Conservation (phyloP, 1,140 invertebrate genomes). For the Neodiprion fabricii region DNA sequence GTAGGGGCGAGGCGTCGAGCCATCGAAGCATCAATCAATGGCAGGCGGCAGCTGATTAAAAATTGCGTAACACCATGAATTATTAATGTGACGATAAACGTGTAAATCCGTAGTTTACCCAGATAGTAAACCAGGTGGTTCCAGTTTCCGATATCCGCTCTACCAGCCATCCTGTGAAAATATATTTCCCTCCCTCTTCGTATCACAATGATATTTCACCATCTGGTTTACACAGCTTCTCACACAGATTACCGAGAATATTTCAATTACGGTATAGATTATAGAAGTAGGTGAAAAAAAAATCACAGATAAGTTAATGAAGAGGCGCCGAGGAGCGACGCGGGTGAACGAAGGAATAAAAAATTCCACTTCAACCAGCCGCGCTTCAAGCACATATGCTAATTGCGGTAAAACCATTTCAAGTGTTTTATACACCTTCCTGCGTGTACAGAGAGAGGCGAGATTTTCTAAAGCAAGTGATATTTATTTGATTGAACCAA, state of each 20-base stretch:
- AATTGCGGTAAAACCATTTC: not conserved
- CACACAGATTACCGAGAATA: no score
- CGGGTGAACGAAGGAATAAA: not conserved
- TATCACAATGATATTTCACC: not conserved
- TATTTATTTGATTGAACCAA: not conserved
- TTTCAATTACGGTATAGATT: not conserved
- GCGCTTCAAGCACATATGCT: not conserved
- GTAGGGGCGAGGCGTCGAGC: conserved; percentile 44
- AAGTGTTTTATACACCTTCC: no score
- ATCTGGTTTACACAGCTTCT: no score
- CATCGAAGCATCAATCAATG: conserved; percentile 50
- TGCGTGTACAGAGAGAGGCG: no score
- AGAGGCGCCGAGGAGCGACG: not conserved
- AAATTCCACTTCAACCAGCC: not conserved
- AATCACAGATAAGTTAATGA: not conserved
- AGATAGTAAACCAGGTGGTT: conserved; percentile 28
- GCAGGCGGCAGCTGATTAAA: conserved; percentile 55
- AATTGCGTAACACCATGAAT: conserved; percentile 55
- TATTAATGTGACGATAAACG: conserved; percentile 55
- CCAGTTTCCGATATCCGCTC: conserved; percentile 17
- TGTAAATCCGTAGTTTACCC: conserved; percentile 46
- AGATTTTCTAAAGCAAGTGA: not conserved
- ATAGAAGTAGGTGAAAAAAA: not conserved
- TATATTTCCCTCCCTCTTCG: not conserved
- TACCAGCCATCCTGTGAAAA: not conserved